Conservation (phyloP, 92 coral and sea anemone species). For the Epizoanthus scotinus region DNA sequence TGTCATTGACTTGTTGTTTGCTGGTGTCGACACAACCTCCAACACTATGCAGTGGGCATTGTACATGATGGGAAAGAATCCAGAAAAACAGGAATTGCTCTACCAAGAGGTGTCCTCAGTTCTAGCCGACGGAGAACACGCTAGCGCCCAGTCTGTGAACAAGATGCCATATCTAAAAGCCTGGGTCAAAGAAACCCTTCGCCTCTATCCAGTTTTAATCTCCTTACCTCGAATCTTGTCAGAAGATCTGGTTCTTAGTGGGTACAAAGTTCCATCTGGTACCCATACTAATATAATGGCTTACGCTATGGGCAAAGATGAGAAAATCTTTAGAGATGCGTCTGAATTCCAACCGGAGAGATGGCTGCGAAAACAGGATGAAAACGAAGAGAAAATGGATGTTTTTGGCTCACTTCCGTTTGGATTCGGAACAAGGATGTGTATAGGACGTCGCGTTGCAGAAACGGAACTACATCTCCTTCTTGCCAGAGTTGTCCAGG, state of each 20-base stretch:
- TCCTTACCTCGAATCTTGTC: constrained; percentile 36
- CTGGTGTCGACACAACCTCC: constrained; percentile 78
- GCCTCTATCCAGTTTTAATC: constrained; percentile 58
- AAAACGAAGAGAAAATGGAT: neutral
- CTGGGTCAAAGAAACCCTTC: constrained; percentile 72
- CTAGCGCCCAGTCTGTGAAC: constrained; percentile 30
- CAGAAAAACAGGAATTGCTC: constrained; percentile 62
- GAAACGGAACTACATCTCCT: constrained; percentile 69
- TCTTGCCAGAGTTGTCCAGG: constrained; percentile 59
- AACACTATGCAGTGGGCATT: constrained; percentile 67
- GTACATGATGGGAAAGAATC: constrained; percentile 64
- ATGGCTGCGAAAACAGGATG: constrained; percentile 55
- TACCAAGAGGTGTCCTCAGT: constrained; percentile 63
- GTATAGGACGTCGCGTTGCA: constrained; percentile 72
- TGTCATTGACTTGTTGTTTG: constrained; percentile 67
- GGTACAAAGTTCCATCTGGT: constrained; percentile 73
- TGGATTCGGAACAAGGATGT: constrained; percentile 85
- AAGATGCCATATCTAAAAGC: constrained; percentile 74
- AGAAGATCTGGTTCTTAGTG: constrained; percentile 53
- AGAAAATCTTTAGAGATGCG: constrained; percentile 56
- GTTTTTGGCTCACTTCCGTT: constrained; percentile 69
- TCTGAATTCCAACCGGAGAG: constrained; percentile 64
- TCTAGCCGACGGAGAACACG: constrained; percentile 49
- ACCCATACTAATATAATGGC: constrained; percentile 42
- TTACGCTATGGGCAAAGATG: constrained; percentile 60